A percentile compares a stretch with the other conserved stretches of the same genome.
Evolutionary conservation across 1,140 invertebrate species (phyloP).

Genomic region (Drosophila azteca): DNA sequence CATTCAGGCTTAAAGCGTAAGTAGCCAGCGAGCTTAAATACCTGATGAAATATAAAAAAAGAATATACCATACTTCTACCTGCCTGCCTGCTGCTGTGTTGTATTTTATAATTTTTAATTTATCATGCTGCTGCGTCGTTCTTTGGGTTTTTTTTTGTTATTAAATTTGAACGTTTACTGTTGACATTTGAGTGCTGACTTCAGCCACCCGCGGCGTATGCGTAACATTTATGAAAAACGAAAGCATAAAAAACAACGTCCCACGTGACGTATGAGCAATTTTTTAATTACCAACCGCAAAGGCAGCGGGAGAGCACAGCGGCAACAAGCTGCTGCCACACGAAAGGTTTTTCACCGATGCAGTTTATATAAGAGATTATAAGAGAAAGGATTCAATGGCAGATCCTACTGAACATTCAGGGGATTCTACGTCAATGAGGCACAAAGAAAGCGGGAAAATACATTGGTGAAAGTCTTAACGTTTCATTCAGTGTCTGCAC

Average conservation of each 20-base stretch:
- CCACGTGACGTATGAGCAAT: slow-evolving; percentile 68
- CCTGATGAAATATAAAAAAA: slow-evolving; percentile 44
- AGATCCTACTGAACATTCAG: too few species aligned
- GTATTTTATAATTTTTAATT: slow-evolving; percentile 47
- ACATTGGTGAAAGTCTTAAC: too few species aligned
- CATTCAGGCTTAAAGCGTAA: slow-evolving; percentile 26
- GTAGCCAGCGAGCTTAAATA: slow-evolving; percentile 16
- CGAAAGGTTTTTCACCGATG: too few species aligned
- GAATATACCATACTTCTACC: slow-evolving; percentile 6
- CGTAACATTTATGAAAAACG: slow-evolving; percentile 52
- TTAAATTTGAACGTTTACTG: slow-evolving; percentile 67
- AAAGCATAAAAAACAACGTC: slow-evolving; percentile 46
- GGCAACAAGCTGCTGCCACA: too few species aligned
- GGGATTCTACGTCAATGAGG: too few species aligned
- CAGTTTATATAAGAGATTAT: too few species aligned
- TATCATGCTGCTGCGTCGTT: slow-evolving; percentile 24
- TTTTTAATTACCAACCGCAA: slow-evolving; percentile 75
- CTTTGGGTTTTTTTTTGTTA: slow-evolving; percentile 31
- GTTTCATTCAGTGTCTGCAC: slow-evolving; percentile 13
- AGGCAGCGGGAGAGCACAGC: slow-evolving; percentile 6
- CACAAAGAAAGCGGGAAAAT: too few species aligned
- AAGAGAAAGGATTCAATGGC: too few species aligned
- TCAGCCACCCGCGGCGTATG: slow-evolving; percentile 53
- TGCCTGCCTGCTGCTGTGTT: slow-evolving; percentile 1
- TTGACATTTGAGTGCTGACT: slow-evolving; percentile 57